phyloP scores from a whole-genome alignment of 2,113 vertebrate species.

The Cyrtonyx montezumae region DNA sequence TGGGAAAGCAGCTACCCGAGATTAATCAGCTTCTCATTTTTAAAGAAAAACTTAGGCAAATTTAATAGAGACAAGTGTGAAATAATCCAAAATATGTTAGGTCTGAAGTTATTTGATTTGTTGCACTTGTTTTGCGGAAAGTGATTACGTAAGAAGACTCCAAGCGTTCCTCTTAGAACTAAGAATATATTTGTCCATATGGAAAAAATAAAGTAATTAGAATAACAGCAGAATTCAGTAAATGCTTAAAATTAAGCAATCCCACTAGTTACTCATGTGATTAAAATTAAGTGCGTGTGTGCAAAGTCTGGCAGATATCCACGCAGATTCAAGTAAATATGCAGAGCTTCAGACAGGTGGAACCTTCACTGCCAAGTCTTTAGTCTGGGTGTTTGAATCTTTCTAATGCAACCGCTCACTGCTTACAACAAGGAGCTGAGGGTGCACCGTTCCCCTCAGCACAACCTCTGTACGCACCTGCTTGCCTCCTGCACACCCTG shows the following conservation, averaged over 20 bases:
- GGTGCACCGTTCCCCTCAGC: background rate
- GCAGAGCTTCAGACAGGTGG: background rate
- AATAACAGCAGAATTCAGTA: background rate
- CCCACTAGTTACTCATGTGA: background rate
- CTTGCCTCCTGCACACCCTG: fast-evolving
- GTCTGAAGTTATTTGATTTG: background rate
- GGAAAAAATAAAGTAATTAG: background rate
- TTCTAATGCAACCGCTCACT: background rate
- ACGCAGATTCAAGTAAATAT: background rate
- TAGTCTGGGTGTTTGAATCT: background rate
- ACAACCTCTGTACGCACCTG: fast-evolving
- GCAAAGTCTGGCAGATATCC: background rate
- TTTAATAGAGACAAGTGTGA: background rate
- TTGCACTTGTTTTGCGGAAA: background rate
- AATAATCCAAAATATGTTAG: fast-evolving
- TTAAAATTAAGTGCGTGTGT: background rate
- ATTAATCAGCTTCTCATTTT: background rate
- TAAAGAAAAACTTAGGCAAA: background rate
- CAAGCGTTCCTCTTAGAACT: background rate
- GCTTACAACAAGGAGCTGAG: background rate
- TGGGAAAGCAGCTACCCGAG: background rate
- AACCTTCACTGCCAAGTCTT: background rate
- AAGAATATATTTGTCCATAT: background rate
- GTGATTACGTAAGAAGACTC: background rate
- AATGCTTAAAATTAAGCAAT: background rate